Evolutionary conservation across 37 sponge, comb jelly and placozoan species (phyloP), one percentile per base, ranked within the genome.

Genomic region (Cladorhizidae sp.): DNA sequence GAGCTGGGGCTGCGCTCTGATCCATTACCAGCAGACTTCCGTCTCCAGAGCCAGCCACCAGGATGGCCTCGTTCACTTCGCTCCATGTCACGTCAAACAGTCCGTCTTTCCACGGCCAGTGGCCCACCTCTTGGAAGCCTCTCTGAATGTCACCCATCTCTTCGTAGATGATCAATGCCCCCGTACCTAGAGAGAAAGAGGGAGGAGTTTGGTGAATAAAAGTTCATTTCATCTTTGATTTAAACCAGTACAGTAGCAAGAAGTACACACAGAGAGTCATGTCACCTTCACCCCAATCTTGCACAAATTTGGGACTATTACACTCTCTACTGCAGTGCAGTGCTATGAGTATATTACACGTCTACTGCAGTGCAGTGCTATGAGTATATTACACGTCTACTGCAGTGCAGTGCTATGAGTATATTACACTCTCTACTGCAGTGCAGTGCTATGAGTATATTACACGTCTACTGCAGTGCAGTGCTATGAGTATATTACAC

Each of bases 11-110:
- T 6, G 41, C 3, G 45, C 38, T 57, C 65, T 72, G 75, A 80
- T 91, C 83, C 38, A 79, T 78, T 33, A 94, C 40, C 14, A 90
- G 69, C 33, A 94, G 8, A 41, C 42, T 72, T 12, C 89, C 92
- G 62, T 94, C 92, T 26, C 95, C 95, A 39, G 62, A 38, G 2
- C 67, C 92, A 21, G 62, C 75, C 56, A 91, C 86, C 26, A 94
- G 39, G 26, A 88, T 57, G 0, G 63, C 72, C 43, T 87, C 86
- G 43, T 85, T 78, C 39, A 78, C 67, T 72, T 92, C 93, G 72
- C 93, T 92, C 93, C 93, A 92, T 18, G 89, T 86, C 15, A 85
- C 88, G 68, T 88, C 89, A 81, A 81, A 92, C 39, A 91, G 31
- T 0, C 62, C 87, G 49, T 91, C 89, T 40, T 40, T 37, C 95